Percentiles rank a stretch among this genome's conserved stretches.
phyloP scores from a whole-genome alignment of 64 coral and sea anemone species.

The Orbicella faveolata region DNA sequence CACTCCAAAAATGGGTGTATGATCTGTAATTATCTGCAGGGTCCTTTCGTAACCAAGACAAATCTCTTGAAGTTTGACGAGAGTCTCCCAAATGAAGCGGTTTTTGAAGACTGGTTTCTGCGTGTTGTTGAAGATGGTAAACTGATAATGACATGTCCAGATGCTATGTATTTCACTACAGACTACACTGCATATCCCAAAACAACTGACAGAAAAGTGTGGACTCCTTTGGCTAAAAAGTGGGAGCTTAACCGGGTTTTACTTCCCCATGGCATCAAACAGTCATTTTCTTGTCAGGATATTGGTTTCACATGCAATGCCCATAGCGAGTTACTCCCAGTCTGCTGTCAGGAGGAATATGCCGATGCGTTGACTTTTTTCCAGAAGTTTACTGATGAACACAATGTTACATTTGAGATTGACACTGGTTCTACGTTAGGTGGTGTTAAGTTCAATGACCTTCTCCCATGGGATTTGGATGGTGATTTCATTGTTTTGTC shows the following conservation, averaged over 20 bases:
- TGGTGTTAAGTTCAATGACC: constrained; percentile 30
- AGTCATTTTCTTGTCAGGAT: constrained; percentile 50
- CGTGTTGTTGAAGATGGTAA: neutral
- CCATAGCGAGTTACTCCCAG: constrained; percentile 20
- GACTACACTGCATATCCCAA: constrained; percentile 3
- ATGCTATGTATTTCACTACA: constrained; percentile 63
- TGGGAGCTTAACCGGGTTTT: constrained; percentile 47
- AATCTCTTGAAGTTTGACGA: constrained; percentile 34
- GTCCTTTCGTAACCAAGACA: constrained; percentile 49
- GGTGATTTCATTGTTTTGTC: constrained; percentile 8
- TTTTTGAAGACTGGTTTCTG: constrained; percentile 59
- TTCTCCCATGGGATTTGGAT: constrained; percentile 52
- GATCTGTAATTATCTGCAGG: constrained; percentile 47
- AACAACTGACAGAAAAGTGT: constrained; percentile 4
- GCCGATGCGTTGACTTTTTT: constrained; percentile 6
- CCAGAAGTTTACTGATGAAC: constrained; percentile 31
- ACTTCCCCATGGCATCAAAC: constrained; percentile 16
- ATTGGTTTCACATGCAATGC: constrained; percentile 30
- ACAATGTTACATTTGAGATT: constrained; percentile 43
- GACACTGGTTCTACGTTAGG: constrained; percentile 35
- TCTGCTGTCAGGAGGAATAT: constrained; percentile 53
- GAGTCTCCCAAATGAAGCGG: constrained; percentile 13
- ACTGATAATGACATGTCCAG: constrained; percentile 52
- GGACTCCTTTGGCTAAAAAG: constrained; percentile 56
- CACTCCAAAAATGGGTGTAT: constrained; percentile 56